Conservation (phyloP, 2,113 vertebrate genomes). For the Cercocebus atys region DNA sequence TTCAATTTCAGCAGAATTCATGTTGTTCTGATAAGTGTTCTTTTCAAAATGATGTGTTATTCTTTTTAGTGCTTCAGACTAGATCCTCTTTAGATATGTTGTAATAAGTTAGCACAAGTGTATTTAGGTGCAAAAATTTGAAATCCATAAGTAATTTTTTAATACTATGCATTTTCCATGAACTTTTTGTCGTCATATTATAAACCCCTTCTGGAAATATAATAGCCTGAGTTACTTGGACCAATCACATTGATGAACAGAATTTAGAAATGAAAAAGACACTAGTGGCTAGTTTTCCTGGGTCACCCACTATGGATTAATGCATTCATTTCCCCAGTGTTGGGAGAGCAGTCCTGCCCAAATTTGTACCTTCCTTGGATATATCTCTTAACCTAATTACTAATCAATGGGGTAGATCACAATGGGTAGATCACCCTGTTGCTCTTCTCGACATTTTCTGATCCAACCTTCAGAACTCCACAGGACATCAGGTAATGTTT, state of each 20-base stretch:
- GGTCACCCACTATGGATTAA: not conserved
- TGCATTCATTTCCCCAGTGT: not conserved
- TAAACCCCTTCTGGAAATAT: not conserved
- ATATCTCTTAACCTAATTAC: not conserved
- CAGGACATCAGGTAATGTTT: not conserved
- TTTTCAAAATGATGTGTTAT: not conserved
- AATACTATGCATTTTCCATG: not conserved
- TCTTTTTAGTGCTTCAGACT: not conserved
- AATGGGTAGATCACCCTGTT: not conserved
- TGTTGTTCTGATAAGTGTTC: not conserved
- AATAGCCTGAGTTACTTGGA: not conserved
- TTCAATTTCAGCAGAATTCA: not conserved
- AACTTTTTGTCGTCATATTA: not conserved
- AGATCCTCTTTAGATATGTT: not conserved
- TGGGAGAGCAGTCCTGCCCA: not conserved
- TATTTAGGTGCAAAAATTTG: not conserved
- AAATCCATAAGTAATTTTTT: not conserved
- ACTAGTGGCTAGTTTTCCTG: not conserved
- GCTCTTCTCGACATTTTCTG: not conserved
- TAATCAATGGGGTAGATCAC: not conserved
- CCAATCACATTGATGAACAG: not conserved
- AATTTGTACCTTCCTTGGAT: not conserved
- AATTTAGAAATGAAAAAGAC: not conserved
- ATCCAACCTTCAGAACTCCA: not conserved
- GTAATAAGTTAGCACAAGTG: not conserved